These are phyloP conservation scores for Podarcis raffonei DNA, from an alignment of 2,113 vertebrate genomes.

Conservation along the genomic window DNA sequence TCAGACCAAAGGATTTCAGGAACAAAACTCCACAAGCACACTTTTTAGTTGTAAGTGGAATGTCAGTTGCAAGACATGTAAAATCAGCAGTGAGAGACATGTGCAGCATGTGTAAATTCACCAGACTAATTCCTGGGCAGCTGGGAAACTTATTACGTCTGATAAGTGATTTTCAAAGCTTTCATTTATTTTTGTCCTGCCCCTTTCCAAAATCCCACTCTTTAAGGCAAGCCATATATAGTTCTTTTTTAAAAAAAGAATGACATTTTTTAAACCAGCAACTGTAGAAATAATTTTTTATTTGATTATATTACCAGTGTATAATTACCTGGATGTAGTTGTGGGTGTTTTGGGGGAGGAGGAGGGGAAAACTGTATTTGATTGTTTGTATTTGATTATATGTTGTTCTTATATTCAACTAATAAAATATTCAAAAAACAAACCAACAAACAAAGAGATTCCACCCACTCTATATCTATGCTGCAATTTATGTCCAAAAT, in stretches of 20 bases:
- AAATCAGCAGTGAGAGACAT: conserved; percentile 10
- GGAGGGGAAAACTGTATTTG: too few relatives aligned
- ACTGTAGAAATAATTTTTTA: too few relatives aligned
- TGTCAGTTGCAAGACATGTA: neutral
- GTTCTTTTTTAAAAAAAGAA: neutral
- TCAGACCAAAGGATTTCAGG: conserved; percentile 63
- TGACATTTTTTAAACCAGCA: neutral
- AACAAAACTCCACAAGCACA: conserved; percentile 41
- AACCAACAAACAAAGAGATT: too few relatives aligned
- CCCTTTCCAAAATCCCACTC: neutral
- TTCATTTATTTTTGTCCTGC: neutral
- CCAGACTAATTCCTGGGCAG: conserved; percentile 1
- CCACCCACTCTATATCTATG: neutral
- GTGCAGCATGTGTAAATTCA: neutral
- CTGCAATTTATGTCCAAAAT: neutral
- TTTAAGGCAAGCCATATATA: neutral
- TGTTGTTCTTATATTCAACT: too few relatives aligned
- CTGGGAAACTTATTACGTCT: neutral
- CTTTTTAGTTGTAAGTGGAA: conserved; percentile 40
- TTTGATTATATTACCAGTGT: too few relatives aligned
- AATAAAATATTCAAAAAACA: too few relatives aligned
- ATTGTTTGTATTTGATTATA: too few relatives aligned
- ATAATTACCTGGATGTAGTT: too few relatives aligned
- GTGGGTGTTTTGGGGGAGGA: too few relatives aligned
- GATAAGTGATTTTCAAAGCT: neutral